These are phyloP conservation scores for Eudyptes chrysolophus DNA, from an alignment of 2,113 vertebrate species.

Conservation along the genomic window DNA sequence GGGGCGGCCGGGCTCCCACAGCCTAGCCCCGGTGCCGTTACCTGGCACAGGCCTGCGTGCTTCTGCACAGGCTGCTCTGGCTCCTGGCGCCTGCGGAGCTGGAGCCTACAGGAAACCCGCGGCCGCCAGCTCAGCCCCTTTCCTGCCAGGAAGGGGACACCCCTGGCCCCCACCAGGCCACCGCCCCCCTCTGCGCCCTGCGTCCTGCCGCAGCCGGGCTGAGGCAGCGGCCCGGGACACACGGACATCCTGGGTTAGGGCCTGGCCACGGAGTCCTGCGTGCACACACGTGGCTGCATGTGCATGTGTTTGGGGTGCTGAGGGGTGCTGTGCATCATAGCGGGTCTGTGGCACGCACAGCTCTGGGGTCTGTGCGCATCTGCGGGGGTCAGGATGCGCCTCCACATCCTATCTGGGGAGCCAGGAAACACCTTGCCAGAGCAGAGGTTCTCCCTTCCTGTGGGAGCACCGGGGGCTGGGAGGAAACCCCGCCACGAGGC, in stretches of 20 bases:
- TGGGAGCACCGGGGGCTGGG: neutral
- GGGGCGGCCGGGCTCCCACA: too few relatives aligned
- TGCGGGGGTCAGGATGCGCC: neutral
- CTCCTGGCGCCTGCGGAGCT: neutral
- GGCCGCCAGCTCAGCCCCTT: conserved; percentile 14
- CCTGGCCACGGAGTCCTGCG: fast-evolving
- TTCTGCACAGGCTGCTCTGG: neutral
- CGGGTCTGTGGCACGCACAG: too few relatives aligned
- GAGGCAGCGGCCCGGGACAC: fast-evolving
- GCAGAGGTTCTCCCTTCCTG: conserved; percentile 38
- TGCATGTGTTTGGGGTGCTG: neutral
- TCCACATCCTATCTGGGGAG: neutral
- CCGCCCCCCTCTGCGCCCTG: neutral
- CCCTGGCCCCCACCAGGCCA: neutral
- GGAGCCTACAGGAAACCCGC: neutral
- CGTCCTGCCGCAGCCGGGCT: neutral
- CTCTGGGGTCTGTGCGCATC: neutral
- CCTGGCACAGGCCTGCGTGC: neutral
- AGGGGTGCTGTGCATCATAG: neutral
- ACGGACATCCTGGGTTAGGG: neutral
- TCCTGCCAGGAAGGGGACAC: conserved; percentile 29
- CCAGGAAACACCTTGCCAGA: conserved; percentile 42
- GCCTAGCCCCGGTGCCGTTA: neutral
- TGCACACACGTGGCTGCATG: neutral
- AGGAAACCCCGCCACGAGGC: neutral